Evolutionary conservation across 1,140 invertebrate species (phyloP).

Genomic region (Drosophila oshimai): DNA sequence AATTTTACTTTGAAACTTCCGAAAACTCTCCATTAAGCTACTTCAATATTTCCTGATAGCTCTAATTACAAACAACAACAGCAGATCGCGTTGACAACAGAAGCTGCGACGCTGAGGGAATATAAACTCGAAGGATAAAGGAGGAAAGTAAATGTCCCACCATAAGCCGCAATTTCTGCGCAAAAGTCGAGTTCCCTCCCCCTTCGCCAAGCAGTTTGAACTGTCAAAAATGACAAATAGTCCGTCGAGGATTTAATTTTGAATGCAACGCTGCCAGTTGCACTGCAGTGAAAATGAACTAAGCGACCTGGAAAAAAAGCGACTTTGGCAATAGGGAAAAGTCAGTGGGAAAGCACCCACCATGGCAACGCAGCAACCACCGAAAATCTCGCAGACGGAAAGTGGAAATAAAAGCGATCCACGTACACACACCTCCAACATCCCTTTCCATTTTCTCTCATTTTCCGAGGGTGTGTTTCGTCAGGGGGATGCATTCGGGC

Average conservation of each 20-base stretch:
- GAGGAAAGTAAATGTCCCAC: constrained; percentile 40
- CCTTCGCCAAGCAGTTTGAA: constrained; percentile 45
- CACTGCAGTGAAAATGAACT: constrained; percentile 69
- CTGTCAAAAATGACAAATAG: constrained; percentile 79
- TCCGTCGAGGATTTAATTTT: constrained; percentile 70
- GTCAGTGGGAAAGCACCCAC: constrained; percentile 29
- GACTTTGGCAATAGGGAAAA: constrained; percentile 6
- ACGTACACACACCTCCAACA: constrained; percentile 19
- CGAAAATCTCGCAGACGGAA: constrained; percentile 52
- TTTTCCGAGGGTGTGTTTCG: constrained; percentile 9
- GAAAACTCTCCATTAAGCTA: background rate
- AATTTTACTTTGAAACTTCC: background rate
- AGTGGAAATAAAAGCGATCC: constrained; percentile 52
- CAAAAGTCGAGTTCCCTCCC: constrained; percentile 8
- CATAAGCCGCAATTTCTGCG: constrained; percentile 62
- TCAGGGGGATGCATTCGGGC: constrained; percentile 45
- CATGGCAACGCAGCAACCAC: constrained; percentile 53
- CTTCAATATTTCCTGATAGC: constrained; percentile 48
- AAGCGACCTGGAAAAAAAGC: constrained; percentile 45
- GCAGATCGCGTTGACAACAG: constrained; percentile 57
- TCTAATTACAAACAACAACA: constrained; percentile 73
- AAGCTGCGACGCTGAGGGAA: constrained; percentile 57
- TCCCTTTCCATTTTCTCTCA: background rate
- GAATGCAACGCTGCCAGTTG: constrained; percentile 54
- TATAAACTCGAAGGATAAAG: constrained; percentile 19